Conservation (phyloP, 1,140 invertebrate species). For the Procambarus clarkii region DNA sequence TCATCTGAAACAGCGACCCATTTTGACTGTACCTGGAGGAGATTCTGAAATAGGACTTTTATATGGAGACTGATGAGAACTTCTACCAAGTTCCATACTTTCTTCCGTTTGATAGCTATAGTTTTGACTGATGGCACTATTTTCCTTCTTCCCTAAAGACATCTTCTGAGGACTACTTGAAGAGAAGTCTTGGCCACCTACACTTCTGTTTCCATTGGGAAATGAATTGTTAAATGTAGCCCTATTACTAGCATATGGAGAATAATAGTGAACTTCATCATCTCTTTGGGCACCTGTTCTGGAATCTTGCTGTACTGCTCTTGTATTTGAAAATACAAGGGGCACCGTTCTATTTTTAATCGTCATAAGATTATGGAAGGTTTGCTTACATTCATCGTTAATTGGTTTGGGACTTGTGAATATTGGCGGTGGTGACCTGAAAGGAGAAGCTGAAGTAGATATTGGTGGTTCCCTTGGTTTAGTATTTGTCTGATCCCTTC, state of each 20-base stretch:
- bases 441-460: not conserved
- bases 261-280: not conserved
- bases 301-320: not conserved
- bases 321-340: not conserved
- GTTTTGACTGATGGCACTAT: not conserved
- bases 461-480: not conserved
- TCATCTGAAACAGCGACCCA: not conserved
- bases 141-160: not conserved
- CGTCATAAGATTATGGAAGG: conserved; percentile 7
- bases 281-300: not conserved
- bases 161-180: not conserved
- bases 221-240: not conserved
- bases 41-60: not conserved
- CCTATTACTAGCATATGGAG: not conserved
- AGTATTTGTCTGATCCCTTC: conserved; percentile 1
- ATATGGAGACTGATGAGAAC: not conserved
- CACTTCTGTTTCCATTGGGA: not conserved
- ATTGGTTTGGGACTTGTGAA: not conserved
- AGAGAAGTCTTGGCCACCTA: not conserved
- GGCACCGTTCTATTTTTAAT: conserved; percentile 23
- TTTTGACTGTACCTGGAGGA: not conserved
- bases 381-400: conserved; percentile 11
- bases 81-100: not conserved
- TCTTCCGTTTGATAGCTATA: not conserved
- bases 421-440: conserved; percentile 1